Evolutionary conservation across 2,797 vertebrate genomes (phyloP).

Genomic region (Psittacula derbiana): DNA sequence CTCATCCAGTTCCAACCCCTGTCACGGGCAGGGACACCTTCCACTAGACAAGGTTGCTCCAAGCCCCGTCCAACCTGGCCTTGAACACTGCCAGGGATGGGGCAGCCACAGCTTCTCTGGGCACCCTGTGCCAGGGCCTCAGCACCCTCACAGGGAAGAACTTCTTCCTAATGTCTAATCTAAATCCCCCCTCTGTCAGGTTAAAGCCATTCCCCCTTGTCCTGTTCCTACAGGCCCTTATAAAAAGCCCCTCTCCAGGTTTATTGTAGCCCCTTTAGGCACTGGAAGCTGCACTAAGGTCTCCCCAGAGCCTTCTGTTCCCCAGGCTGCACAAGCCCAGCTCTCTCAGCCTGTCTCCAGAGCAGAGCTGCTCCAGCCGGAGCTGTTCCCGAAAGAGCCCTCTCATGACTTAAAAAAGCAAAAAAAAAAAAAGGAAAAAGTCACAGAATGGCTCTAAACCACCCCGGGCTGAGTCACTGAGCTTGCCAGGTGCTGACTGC

Average conservation of each 20-base stretch:
- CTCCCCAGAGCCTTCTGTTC: neutral
- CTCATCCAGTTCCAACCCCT: neutral
- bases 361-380: fast-evolving
- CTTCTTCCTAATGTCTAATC: neutral
- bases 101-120: neutral
- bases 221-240: neutral
- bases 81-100: neutral
- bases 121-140: neutral
- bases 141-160: neutral
- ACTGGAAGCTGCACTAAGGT: neutral
- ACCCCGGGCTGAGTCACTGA: neutral
- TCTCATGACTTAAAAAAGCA: neutral
- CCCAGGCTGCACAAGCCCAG: neutral
- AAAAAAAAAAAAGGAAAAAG: neutral
- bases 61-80: neutral
- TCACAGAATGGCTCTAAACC: neutral
- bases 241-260: neutral
- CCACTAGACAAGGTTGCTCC: neutral
- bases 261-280: neutral
- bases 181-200: neutral
- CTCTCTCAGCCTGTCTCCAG: neutral
- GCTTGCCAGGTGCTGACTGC: conserved; percentile 26
- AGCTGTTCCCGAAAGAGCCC: neutral
- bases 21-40: neutral
- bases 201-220: neutral